A percentile compares a stretch with the other conserved stretches of the same genome.
Conservation (phyloP, 2,797 vertebrate species). For the Mormyrus proboscirostris region DNA sequence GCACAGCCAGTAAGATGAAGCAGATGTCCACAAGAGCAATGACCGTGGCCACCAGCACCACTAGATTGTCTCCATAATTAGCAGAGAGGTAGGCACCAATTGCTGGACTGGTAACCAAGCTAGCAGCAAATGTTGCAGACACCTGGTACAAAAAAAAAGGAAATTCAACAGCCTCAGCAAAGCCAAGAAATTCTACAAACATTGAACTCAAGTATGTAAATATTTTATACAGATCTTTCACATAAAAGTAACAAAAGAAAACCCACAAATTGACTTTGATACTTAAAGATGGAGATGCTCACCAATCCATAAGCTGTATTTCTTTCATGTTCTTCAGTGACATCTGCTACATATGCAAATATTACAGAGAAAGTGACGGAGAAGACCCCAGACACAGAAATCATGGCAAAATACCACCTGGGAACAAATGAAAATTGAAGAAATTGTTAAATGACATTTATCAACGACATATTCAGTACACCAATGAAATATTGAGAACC, state of each 20-base stretch:
- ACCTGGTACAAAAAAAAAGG: conserved; percentile 56
- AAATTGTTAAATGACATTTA: neutral
- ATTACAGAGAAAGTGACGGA: conserved; percentile 95
- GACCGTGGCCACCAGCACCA: conserved; percentile 77
- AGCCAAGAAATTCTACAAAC: neutral
- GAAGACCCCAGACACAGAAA: conserved; percentile 87
- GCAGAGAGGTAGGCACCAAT: conserved; percentile 83
- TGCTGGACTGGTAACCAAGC: conserved; percentile 86
- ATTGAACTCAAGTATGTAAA: neutral
- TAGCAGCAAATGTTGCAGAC: conserved; percentile 88
- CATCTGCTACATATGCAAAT: conserved; percentile 90
- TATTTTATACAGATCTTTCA: neutral
- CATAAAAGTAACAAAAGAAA: conserved; percentile 7
- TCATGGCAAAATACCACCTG: conserved; percentile 97
- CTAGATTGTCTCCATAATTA: conserved; percentile 78
- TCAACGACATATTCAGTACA: neutral
- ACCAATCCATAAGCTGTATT: conserved; percentile 90
- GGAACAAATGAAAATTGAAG: conserved; percentile 37
- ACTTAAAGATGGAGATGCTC: conserved; percentile 40
- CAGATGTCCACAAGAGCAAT: conserved; percentile 82
- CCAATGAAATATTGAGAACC: neutral
- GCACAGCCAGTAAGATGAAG: conserved; percentile 83
- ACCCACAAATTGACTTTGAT: neutral
- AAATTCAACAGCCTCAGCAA: neutral
- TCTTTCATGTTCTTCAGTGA: conserved; percentile 81